Base-by-base conservation (phyloP, 2,888 invertebrate species). In the Heteropelma amictum region DNA sequence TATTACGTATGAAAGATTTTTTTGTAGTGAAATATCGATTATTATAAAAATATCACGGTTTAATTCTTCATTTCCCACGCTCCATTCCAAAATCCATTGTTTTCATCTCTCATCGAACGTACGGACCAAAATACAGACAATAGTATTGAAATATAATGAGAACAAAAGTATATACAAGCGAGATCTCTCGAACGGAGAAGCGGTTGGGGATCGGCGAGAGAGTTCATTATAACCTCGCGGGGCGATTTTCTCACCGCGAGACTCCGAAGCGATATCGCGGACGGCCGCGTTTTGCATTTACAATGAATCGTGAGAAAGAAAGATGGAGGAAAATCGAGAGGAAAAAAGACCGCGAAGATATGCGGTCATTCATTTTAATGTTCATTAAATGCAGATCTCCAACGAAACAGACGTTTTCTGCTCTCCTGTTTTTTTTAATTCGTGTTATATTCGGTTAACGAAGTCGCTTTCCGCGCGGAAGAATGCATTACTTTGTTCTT, bases 321-420 rank as follows among this genome's bases (percentile, higher is more conserved):
- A 14, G 33, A 30, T 21, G 28, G 14, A 14, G 35, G n/a, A 8
- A 14, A 33, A 17, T 23, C 17, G 64, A 19, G 40, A 3, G 14
- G 10, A 21, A 21, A 12, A 12, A 26, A 21, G 56, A 33, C 6
- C 26, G 26, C 19, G 38, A 51, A 51, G 84, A 85, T 86, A n/a
- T n/a, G n/a, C n/a, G 86, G 87, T 87, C 87, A 88, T 88, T 87
- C 86, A 87, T 88, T 88, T 87, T 87, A 87, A 88, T 88, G 87
- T 88, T 85, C 86, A 86, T 86, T 88, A 87, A 87, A 87, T 88
- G 86, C 83, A 87, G 86, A 87, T 87, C 84, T 86, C 84, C 85
- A 80, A 79, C 81, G 85, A 82, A 85, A 83, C 86, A 83, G 85
- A 84, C 86, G 85, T 87, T 87, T 86, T n/a, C n/a, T 67, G 56